Evolutionary conservation across 2,113 vertebrate genomes (phyloP).

Genomic region (Charina bottae): DNA sequence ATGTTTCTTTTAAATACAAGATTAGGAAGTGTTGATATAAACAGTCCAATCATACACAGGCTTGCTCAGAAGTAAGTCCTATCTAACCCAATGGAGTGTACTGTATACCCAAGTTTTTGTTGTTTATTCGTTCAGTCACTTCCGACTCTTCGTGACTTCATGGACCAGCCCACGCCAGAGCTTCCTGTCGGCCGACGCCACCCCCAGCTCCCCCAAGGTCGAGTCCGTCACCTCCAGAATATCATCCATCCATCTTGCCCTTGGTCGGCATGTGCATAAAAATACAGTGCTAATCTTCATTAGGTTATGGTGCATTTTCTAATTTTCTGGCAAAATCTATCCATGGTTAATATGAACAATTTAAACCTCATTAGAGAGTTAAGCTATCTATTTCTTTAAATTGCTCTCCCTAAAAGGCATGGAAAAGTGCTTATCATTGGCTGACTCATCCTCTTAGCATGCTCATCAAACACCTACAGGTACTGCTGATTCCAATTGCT

Average conservation of each 20-base stretch:
- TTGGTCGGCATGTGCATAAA: background rate
- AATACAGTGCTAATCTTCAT: background rate
- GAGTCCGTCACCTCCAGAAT: no score
- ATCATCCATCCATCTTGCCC: no score
- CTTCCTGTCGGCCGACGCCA: no score
- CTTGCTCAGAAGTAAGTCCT: background rate
- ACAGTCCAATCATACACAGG: background rate
- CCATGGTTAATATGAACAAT: background rate
- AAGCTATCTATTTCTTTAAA: background rate
- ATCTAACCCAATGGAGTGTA: slow-evolving; percentile 20
- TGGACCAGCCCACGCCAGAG: no score
- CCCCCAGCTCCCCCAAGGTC: no score
- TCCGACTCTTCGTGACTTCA: no score
- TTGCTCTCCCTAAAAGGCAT: background rate
- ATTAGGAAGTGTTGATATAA: background rate
- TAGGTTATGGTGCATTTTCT: background rate
- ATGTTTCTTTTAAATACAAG: slow-evolving; percentile 12
- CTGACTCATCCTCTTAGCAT: background rate
- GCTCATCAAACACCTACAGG: background rate
- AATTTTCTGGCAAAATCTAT: background rate
- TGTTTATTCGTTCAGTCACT: no score
- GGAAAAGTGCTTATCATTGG: background rate
- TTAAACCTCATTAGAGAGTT: no score
- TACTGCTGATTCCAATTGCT: background rate
- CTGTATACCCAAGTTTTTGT: background rate